Conservation (phyloP, 2,888 invertebrate genomes). For the Syrista parreyssii region DNA sequence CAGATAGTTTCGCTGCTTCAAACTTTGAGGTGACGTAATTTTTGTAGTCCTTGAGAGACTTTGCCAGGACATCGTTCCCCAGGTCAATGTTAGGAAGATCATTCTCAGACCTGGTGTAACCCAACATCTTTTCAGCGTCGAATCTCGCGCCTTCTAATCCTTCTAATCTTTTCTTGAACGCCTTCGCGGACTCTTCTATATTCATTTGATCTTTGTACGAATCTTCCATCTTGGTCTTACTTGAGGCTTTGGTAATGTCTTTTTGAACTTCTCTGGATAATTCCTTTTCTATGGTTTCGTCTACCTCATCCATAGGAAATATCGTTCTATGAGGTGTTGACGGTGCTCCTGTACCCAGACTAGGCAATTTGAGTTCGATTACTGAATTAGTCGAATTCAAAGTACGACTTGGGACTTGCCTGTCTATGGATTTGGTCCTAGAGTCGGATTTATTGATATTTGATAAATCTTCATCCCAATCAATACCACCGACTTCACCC, state of each 20-base stretch:
- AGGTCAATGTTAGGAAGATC: conserved; percentile 55
- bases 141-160: conserved; percentile 27
- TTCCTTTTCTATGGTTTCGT: conserved; percentile 50
- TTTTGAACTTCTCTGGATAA: conserved; percentile 53
- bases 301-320: background rate
- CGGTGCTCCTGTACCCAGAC: background rate
- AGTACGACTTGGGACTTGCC: background rate
- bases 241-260: conserved; percentile 43
- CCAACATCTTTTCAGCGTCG: conserved; percentile 54
- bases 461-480: background rate
- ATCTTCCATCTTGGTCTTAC: background rate
- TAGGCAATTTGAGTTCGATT: background rate
- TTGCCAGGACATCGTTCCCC: conserved; percentile 55
- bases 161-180: background rate
- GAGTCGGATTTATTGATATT: background rate
- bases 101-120: conserved; percentile 53
- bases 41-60: conserved; percentile 55
- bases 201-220: background rate
- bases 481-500: background rate
- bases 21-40: conserved; percentile 48
- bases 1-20: background rate
- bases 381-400: background rate
- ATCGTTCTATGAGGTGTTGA: background rate
- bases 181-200: background rate
- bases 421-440: background rate